These are phyloP conservation scores for Anser cygnoides DNA, from an alignment of 2,113 vertebrate genomes.

Conservation along the genomic window DNA sequence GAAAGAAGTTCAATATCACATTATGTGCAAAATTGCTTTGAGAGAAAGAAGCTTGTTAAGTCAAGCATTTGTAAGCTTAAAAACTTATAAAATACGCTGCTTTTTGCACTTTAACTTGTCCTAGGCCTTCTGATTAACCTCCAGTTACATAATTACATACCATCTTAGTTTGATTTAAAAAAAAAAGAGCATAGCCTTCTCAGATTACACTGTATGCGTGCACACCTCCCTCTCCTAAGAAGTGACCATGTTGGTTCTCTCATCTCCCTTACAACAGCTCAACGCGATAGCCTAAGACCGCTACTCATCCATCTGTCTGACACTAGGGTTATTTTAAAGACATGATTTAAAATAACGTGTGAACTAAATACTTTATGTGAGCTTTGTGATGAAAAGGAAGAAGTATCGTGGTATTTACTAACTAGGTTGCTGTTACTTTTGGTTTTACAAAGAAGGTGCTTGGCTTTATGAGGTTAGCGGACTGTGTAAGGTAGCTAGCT, in stretches of 20 bases:
- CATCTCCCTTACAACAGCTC: background rate
- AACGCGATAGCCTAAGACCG: background rate
- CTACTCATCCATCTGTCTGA: background rate
- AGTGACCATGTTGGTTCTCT: fast-evolving
- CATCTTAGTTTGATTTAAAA: background rate
- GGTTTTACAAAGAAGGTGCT: background rate
- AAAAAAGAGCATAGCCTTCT: background rate
- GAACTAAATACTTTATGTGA: background rate
- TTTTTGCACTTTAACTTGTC: background rate
- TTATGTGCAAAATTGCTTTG: background rate
- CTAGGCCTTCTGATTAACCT: background rate
- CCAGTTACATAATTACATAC: background rate
- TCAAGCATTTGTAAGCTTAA: background rate
- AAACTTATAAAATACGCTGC: background rate
- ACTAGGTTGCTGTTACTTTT: background rate
- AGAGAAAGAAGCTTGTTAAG: background rate
- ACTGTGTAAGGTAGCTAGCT: background rate
- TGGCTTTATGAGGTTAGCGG: background rate
- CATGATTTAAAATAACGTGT: background rate
- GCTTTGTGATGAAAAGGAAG: background rate
- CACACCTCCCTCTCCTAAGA: background rate
- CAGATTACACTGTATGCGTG: fast-evolving
- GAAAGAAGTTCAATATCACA: background rate
- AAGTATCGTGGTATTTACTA: background rate
- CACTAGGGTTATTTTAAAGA: background rate